A percentile compares a stretch with the other conserved stretches of the same genome.
Evolutionary conservation across 1,140 invertebrate genomes (phyloP).

Genomic region (Orchestia grillus): DNA sequence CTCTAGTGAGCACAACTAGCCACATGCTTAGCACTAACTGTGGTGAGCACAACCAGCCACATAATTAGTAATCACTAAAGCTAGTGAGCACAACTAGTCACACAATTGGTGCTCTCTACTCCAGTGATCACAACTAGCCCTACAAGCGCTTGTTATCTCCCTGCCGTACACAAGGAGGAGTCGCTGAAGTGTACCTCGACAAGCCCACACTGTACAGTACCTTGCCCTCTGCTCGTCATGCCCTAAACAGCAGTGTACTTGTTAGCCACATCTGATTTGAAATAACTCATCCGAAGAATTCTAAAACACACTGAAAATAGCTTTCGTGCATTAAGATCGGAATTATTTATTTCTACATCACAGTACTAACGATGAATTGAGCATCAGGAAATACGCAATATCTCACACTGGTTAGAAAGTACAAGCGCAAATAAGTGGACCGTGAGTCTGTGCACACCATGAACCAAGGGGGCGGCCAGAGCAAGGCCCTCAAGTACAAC

Average conservation of each 20-base stretch:
- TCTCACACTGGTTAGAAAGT: not conserved
- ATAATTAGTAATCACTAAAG: too few relatives aligned
- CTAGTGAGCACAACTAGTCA: too few relatives aligned
- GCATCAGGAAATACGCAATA: not conserved
- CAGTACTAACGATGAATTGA: not conserved
- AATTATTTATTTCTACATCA: not conserved
- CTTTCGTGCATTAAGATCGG: not conserved
- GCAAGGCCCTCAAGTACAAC: not conserved
- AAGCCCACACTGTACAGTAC: too few relatives aligned
- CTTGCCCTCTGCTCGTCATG: too few relatives aligned
- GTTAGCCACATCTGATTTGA: not conserved
- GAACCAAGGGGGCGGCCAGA: not conserved
- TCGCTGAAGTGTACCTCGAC: too few relatives aligned
- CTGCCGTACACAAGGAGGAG: too few relatives aligned
- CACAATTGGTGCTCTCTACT: too few relatives aligned
- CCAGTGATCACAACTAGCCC: too few relatives aligned
- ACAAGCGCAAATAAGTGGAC: not conserved
- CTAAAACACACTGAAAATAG: not conserved
- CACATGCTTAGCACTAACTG: not conserved
- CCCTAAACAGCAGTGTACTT: not conserved
- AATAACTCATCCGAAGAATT: not conserved
- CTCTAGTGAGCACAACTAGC: not conserved
- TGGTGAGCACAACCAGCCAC: not conserved
- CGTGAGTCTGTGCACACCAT: not conserved
- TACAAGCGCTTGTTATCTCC: too few relatives aligned